A percentile compares a stretch with the other conserved stretches of the same genome.
phyloP scores from a whole-genome alignment of 2,888 invertebrate species.

The Zygaena filipendulae region DNA sequence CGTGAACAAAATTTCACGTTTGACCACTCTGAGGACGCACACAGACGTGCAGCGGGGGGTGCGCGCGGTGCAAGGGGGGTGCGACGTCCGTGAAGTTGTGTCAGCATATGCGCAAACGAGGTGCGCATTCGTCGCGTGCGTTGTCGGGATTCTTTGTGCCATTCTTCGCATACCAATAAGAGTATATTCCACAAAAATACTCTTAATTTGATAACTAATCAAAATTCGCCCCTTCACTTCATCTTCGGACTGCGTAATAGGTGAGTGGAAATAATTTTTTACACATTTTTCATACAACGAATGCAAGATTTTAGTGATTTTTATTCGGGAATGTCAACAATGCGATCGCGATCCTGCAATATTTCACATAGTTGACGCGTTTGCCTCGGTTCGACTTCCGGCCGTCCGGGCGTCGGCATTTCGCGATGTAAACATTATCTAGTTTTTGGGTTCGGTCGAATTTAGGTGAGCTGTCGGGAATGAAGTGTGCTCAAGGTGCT shows the following conservation, averaged over 20 bases:
- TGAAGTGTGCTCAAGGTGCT: constrained; percentile 65
- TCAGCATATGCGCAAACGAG: constrained; percentile 83
- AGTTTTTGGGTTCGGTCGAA: constrained; percentile 52
- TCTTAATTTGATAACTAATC: constrained; percentile 72
- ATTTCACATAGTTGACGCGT: constrained; percentile 83
- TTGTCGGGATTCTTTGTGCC: constrained; percentile 98
- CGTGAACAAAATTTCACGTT: constrained; percentile 63
- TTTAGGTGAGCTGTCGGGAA: constrained; percentile 56
- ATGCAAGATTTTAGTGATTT: constrained; percentile 70
- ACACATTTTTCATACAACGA: constrained; percentile 72
- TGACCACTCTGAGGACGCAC: constrained; percentile 62
- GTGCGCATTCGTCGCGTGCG: constrained; percentile 88
- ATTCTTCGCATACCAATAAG: constrained; percentile 95
- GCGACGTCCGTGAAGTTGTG: constrained; percentile 72
- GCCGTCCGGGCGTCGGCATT: constrained; percentile 65
- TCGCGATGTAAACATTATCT: constrained; percentile 69
- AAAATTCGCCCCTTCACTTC: constrained; percentile 74
- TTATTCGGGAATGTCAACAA: constrained; percentile 77
- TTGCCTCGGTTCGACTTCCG: constrained; percentile 72
- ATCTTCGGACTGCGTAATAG: constrained; percentile 74
- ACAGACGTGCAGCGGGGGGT: constrained; percentile 45
- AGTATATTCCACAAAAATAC: constrained; percentile 79
- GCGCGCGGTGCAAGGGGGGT: constrained; percentile 62
- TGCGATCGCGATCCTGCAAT: constrained; percentile 81
- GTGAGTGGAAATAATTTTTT: constrained; percentile 75